These are phyloP conservation scores for Probosciger aterrimus DNA, from an alignment of 2,113 vertebrate genomes.

Conservation along the genomic window DNA sequence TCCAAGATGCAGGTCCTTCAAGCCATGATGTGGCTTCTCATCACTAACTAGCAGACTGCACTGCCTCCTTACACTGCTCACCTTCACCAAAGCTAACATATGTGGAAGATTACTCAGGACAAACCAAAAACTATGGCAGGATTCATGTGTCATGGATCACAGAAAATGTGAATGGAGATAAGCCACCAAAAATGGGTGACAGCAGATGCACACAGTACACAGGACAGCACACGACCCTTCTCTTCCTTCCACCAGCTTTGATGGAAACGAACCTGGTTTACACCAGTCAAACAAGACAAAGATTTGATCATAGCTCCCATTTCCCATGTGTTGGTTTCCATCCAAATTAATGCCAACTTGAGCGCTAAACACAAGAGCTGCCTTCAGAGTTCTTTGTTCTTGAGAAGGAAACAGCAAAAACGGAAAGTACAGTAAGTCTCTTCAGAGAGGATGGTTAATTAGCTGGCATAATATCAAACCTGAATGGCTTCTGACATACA, in stretches of 20 bases:
- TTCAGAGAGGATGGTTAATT: conserved; percentile 21
- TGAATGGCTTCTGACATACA: conserved; percentile 12
- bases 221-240: rapidly evolving
- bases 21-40: not conserved
- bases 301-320: not conserved
- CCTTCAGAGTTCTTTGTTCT: not conserved
- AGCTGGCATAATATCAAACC: not conserved
- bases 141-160: not conserved
- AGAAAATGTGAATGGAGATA: not conserved
- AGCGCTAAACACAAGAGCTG: not conserved
- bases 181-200: not conserved
- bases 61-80: not conserved
- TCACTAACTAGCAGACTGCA: not conserved
- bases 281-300: not conserved
- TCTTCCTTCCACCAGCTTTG: not conserved
- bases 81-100: not conserved
- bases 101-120: not conserved
- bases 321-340: not conserved
- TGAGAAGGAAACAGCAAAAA: not conserved
- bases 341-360: not conserved
- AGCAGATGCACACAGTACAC: not conserved
- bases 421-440: not conserved
- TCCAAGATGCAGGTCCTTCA: not conserved
- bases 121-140: not conserved
- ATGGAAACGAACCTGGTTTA: not conserved